Base-by-base conservation (phyloP, 2,888 invertebrate species). In the Tachina lurida region DNA sequence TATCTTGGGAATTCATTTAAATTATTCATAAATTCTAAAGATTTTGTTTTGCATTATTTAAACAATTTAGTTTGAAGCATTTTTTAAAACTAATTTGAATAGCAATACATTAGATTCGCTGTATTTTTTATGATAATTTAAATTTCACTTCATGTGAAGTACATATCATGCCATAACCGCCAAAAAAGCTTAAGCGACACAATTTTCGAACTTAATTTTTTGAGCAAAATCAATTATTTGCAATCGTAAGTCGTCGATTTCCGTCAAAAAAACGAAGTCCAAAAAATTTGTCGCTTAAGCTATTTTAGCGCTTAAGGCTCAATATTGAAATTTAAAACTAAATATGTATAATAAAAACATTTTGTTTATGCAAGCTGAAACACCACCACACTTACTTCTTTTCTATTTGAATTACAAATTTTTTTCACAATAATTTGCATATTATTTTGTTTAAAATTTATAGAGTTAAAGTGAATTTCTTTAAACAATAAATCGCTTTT, bases 381-480 rank as follows among this genome's bases (percentile, higher is more conserved):
- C 10, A 3, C 19, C 17, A 3, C 10, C 31, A 31, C 31, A 31
- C 31, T 31, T 31, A 31, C 31, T 31, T 54, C 19, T 54, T 54
- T 54, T 19, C 41, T n/a, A 41, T 41, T 62, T 62, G 41, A 41
- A 62, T 62, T n/a, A 41, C 41, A 62, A 60, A 41, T 62, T 17
- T 41, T 8, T 17, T 17, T 8, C 4, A 17, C 17, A 62, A 62
- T 1, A 2, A 41, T 62, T 62, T 62, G 9, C 15, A 58, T 41
- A 41, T 41, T 10, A 10, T 17, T 8, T 62, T 62, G 39, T 41
- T 17, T 10, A 17, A 15, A 41, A 62, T 41, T 62, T n/a, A 39
- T 60, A 39, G 2, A 10, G 5, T 0, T 15, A 8, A 15, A 52
- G 15, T 52, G 9, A 54, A 17, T 31, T 31, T 31, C 31, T 31